phyloP scores from a whole-genome alignment of 2,797 vertebrate species.

The Tapirus indicus region DNA sequence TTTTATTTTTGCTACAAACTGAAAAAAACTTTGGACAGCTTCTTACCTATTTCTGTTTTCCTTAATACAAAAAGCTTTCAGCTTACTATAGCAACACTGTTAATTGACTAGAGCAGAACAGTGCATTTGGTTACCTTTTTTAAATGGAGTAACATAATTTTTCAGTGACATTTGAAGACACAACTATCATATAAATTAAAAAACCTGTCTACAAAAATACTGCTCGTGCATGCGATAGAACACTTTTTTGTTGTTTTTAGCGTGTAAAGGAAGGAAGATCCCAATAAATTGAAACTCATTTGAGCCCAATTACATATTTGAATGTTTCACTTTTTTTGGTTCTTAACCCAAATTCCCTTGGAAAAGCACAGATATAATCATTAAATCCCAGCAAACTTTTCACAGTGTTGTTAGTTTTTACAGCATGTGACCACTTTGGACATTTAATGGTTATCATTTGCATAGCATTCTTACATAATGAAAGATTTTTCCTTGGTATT shows the following conservation, averaged over 20 bases:
- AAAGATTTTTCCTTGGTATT: neutral
- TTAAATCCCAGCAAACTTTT: conserved; percentile 24
- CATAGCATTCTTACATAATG: neutral
- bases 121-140: conserved; percentile 16
- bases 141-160: neutral
- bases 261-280: neutral
- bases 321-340: neutral
- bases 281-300: conserved; percentile 36
- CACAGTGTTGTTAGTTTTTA: neutral
- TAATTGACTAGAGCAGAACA: conserved; percentile 2
- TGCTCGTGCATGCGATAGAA: neutral
- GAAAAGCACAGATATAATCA: conserved; percentile 1
- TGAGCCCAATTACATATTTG: conserved; percentile 29
- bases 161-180: neutral
- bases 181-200: neutral
- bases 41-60: neutral
- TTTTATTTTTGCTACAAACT: conserved; percentile 38
- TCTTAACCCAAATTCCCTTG: neutral
- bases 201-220: conserved; percentile 36
- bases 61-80: conserved; percentile 19
- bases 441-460: conserved; percentile 9
- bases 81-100: neutral
- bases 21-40: neutral
- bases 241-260: neutral
- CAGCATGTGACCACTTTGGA: neutral